phyloP scores from a whole-genome alignment of 2,888 invertebrate genomes.

The Cactoblastis cactorum region DNA sequence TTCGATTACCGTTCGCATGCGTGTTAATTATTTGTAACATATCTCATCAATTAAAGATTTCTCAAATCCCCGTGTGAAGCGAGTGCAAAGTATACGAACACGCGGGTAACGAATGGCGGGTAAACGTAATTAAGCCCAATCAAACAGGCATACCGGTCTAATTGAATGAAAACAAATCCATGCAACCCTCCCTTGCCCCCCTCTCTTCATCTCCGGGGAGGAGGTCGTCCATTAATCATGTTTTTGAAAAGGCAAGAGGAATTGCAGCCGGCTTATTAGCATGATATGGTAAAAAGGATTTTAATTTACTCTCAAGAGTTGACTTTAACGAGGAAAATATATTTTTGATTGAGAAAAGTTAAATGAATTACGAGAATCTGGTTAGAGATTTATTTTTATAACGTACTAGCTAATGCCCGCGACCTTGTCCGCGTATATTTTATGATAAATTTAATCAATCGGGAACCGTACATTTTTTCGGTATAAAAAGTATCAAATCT shows the following conservation, averaged over 20 bases:
- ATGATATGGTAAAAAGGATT: slow-evolving; percentile 1
- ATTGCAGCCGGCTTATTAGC: neutral
- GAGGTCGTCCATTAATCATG: slow-evolving; percentile 4
- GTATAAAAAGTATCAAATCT: too few species aligned
- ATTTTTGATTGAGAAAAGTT: neutral
- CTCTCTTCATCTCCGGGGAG: neutral
- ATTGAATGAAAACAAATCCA: slow-evolving; percentile 37
- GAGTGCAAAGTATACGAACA: slow-evolving; percentile 3
- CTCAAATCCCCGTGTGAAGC: neutral
- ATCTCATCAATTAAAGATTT: too few species aligned
- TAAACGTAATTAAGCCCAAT: slow-evolving; percentile 31
- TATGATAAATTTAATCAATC: too few species aligned
- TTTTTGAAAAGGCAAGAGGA: neutral
- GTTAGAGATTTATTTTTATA: too few species aligned
- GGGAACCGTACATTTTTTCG: too few species aligned
- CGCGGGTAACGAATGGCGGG: slow-evolving; percentile 24
- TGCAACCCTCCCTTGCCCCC: slow-evolving; percentile 13
- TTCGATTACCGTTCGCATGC: too few species aligned
- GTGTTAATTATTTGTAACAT: too few species aligned
- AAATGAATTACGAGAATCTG: too few species aligned
- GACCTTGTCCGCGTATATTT: too few species aligned
- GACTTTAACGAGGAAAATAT: neutral
- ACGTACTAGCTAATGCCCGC: too few species aligned
- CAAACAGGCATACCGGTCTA: slow-evolving; percentile 27
- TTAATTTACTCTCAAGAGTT: neutral